phyloP scores from a whole-genome alignment of 1,140 invertebrate species.

The Drosophila fuyamai region DNA sequence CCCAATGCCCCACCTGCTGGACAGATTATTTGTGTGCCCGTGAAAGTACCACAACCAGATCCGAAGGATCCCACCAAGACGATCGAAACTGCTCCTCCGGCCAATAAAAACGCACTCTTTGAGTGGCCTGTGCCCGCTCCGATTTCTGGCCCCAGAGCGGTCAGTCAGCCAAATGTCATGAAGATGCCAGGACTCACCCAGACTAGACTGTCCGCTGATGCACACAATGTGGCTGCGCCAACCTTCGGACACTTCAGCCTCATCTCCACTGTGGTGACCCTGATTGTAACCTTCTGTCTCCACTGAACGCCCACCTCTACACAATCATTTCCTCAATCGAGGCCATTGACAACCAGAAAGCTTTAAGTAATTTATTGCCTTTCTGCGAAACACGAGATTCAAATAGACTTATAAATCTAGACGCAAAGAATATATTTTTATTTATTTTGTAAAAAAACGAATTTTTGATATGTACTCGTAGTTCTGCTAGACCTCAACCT shows the following conservation, averaged over 20 bases:
- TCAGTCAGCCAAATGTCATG: constrained; percentile 80
- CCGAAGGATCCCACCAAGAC: constrained; percentile 73
- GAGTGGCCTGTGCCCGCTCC: constrained; percentile 3
- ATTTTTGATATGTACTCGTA: constrained; percentile 59
- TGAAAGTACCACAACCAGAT: constrained; percentile 74
- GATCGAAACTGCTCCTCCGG: constrained; percentile 54
- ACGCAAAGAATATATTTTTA: background rate
- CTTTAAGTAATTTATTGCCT: constrained; percentile 48
- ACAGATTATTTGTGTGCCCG: constrained; percentile 73
- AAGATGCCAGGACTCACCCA: constrained; percentile 71
- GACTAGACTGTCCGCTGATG: constrained; percentile 63
- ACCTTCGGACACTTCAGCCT: constrained; percentile 30
- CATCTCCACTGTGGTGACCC: constrained; percentile 50
- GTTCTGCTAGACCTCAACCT: constrained; percentile 40
- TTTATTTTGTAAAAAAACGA: constrained; percentile 58
- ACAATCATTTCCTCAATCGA: background rate
- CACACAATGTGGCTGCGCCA: constrained; percentile 35
- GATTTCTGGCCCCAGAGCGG: constrained; percentile 11
- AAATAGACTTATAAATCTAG: constrained; percentile 1
- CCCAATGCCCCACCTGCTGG: constrained; percentile 60
- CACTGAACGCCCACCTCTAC: constrained; percentile 36
- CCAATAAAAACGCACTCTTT: constrained; percentile 26
- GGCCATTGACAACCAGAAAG: constrained; percentile 15
- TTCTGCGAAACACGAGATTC: constrained; percentile 4
- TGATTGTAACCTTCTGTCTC: constrained; percentile 61